A percentile compares a stretch with the other conserved stretches of the same genome.
phyloP scores from a whole-genome alignment of 2,113 vertebrate genomes.

The Mustela lutreola region DNA sequence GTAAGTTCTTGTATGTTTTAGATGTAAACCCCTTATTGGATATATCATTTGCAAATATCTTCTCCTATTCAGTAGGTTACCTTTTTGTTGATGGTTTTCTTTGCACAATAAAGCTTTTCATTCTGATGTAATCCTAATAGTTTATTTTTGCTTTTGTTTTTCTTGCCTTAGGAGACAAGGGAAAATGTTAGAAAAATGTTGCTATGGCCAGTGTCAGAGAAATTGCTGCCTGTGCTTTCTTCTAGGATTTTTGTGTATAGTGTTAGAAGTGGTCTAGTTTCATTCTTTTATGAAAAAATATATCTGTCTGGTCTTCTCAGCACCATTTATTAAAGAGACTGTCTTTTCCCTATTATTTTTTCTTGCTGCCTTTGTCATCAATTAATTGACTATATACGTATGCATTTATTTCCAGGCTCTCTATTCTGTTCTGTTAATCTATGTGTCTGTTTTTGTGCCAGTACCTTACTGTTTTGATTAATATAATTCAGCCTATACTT shows the following conservation, averaged over 20 bases:
- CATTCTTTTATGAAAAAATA: not conserved
- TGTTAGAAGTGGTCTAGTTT: not conserved
- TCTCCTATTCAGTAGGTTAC: not conserved
- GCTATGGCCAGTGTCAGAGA: not conserved
- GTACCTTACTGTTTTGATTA: not conserved
- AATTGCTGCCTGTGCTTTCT: not conserved
- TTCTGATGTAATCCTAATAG: not conserved
- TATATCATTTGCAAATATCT: not conserved
- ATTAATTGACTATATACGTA: not conserved
- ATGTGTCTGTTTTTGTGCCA: not conserved
- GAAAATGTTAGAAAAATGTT: not conserved
- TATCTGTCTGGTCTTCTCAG: not conserved
- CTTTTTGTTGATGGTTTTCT: not conserved
- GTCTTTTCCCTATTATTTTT: not conserved
- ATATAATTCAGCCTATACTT: not conserved
- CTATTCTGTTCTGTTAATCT: not conserved
- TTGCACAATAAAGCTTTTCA: not conserved
- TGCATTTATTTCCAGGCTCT: not conserved
- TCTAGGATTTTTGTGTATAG: not conserved
- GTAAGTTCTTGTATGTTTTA: not conserved
- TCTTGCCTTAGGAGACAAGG: not conserved
- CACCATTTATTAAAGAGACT: not conserved
- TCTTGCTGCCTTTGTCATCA: not conserved
- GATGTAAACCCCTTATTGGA: not conserved
- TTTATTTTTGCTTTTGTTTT: not conserved